These are phyloP conservation scores for Pseudomugil gertrudae DNA, from an alignment of 2,797 vertebrate genomes.

Conservation along the genomic window DNA sequence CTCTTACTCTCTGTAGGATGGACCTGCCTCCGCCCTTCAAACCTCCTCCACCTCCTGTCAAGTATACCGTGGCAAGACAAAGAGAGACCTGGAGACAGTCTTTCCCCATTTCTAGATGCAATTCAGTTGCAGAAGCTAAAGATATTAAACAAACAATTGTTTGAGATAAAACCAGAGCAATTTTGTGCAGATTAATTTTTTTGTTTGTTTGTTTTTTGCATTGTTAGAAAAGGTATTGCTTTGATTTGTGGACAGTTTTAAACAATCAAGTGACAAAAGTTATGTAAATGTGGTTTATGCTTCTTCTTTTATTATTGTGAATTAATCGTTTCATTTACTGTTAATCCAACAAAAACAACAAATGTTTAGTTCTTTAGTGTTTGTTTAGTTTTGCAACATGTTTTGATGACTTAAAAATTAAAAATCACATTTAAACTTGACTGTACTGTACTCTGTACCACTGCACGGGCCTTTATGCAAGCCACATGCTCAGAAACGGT, in stretches of 20 bases:
- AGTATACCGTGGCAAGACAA: slow-evolving; percentile 63
- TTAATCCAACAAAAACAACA: too few species aligned
- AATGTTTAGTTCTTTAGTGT: too few species aligned
- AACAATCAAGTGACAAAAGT: not conserved
- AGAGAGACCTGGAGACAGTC: slow-evolving; percentile 21
- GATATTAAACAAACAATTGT: not conserved
- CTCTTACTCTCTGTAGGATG: slow-evolving; percentile 60
- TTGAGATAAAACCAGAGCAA: not conserved
- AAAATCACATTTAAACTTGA: not conserved
- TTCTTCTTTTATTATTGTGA: too few species aligned
- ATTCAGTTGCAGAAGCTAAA: slow-evolving; percentile 11
- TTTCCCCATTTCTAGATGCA: slow-evolving; percentile 44
- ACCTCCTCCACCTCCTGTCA: slow-evolving; percentile 80
- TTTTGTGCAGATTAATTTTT: not conserved
- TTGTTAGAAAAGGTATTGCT: not conserved
- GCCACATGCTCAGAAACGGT: not conserved
- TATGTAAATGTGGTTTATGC: not conserved
- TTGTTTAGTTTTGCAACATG: not conserved
- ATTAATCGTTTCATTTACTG: not conserved
- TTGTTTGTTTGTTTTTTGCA: not conserved
- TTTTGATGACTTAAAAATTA: not conserved
- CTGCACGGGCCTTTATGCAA: not conserved
- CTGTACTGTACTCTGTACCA: not conserved
- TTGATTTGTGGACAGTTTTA: slow-evolving; percentile 7
- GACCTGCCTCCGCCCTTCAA: slow-evolving; percentile 79